phyloP scores from a whole-genome alignment of 2,113 vertebrate genomes.

The Morone chrysops region DNA sequence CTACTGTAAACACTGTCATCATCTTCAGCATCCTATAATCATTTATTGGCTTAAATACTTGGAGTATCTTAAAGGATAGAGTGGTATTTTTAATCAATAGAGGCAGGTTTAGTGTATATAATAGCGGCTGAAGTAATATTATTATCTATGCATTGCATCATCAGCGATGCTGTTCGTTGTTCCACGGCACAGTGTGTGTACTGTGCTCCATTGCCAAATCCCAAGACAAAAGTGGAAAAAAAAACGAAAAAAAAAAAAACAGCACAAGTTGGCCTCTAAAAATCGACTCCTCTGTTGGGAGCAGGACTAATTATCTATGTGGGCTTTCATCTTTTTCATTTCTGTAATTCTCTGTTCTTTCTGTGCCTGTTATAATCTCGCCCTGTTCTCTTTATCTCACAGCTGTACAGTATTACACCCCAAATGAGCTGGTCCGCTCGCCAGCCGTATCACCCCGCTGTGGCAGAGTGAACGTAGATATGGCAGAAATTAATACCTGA shows the following conservation, averaged over 20 bases:
- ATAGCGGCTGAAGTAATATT: background rate
- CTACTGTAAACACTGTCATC: background rate
- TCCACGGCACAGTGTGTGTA: conserved; percentile 14
- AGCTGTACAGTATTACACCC: conserved; percentile 72
- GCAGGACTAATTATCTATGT: conserved; percentile 78
- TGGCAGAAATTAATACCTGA: conserved; percentile 76
- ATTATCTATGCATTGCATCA: conserved; percentile 57
- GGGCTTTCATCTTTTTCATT: conserved; percentile 77
- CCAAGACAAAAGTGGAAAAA: conserved; percentile 40
- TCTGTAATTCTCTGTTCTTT: conserved; percentile 68
- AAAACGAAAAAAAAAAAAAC: conserved; percentile 22
- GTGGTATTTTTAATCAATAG: background rate
- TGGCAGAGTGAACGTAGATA: conserved; percentile 49
- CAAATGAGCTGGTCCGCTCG: conserved; percentile 67
- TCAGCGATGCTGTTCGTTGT: conserved; percentile 3
- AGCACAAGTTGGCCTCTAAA: conserved; percentile 56
- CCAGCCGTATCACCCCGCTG: conserved; percentile 55
- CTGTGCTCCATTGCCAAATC: conserved; percentile 37
- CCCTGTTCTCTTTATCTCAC: conserved; percentile 74
- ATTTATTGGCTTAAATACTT: conserved; percentile 13
- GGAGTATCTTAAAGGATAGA: background rate
- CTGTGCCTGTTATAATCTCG: conserved; percentile 62
- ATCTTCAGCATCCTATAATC: background rate
- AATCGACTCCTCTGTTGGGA: conserved; percentile 45
- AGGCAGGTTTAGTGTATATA: background rate